These are phyloP conservation scores for Cotesia chilonis DNA, from an alignment of 1,140 invertebrate species.

Conservation along the genomic window DNA sequence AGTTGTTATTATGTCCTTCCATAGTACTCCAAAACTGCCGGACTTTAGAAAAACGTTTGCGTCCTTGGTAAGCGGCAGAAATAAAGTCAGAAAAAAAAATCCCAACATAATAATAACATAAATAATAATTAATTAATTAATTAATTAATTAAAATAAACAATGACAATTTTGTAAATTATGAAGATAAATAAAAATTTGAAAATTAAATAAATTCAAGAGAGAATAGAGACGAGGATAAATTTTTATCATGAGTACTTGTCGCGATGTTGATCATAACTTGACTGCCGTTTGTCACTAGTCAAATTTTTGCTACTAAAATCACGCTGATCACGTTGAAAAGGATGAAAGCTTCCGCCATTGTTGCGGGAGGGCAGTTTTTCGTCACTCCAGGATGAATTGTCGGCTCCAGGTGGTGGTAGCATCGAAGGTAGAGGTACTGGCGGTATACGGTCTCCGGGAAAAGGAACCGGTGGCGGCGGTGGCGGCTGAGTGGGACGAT, in stretches of 20 bases:
- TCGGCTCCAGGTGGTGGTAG: constrained; percentile 46
- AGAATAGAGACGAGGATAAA: neutral
- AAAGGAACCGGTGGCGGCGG: constrained; percentile 39
- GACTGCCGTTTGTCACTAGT: constrained; percentile 39
- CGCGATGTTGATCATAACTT: constrained; percentile 33
- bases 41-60: constrained; percentile 65
- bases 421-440: constrained; percentile 43
- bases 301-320: constrained; percentile 63
- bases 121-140: constrained; percentile 35
- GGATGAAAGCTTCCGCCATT: constrained; percentile 53
- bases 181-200: too few species aligned
- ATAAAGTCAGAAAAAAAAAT: constrained; percentile 42
- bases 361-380: constrained; percentile 49
- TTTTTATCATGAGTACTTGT: constrained; percentile 25
- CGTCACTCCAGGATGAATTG: constrained; percentile 51
- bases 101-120: constrained; percentile 44
- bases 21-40: constrained; percentile 66
- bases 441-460: constrained; percentile 49
- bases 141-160: constrained; percentile 28
- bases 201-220: too few species aligned
- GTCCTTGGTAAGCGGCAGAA: constrained; percentile 62
- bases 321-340: constrained; percentile 53
- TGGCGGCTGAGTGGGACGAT: neutral
- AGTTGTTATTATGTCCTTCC: constrained; percentile 58
- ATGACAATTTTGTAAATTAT: neutral